Evolutionary conservation across 2,888 invertebrate species (phyloP).

Genomic region (Apodemia zela): DNA sequence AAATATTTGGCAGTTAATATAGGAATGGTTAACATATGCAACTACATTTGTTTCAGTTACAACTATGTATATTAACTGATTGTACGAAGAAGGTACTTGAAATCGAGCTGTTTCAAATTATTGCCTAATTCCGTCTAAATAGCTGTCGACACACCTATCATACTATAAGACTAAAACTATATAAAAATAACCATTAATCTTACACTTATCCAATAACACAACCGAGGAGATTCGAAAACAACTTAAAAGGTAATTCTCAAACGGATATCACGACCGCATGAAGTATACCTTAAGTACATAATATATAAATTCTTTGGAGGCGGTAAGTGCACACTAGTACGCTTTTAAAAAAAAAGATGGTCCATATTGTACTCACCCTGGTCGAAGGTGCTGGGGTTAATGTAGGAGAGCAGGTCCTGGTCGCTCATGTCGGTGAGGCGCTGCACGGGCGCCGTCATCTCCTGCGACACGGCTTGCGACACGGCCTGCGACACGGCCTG

Average conservation of each 20-base stretch:
- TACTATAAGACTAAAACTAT: too few species aligned
- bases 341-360: background rate
- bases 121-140: too few species aligned
- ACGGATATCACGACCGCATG: background rate
- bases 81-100: background rate
- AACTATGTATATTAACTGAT: background rate
- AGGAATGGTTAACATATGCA: conserved; percentile 55
- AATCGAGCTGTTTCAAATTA: too few species aligned
- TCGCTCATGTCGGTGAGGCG: conserved; percentile 92
- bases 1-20: conserved; percentile 50
- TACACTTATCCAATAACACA: background rate
- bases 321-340: conserved; percentile 31
- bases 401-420: conserved; percentile 92
- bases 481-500: conserved; percentile 74
- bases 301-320: background rate
- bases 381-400: conserved; percentile 94
- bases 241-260: background rate
- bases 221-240: background rate
- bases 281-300: background rate
- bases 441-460: conserved; percentile 83
- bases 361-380: conserved; percentile 82
- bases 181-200: background rate
- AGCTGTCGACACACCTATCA: too few species aligned
- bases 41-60: conserved; percentile 10
- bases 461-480: conserved; percentile 70